Conservation (phyloP, 2,888 invertebrate species). For the Diarsia mendica region DNA sequence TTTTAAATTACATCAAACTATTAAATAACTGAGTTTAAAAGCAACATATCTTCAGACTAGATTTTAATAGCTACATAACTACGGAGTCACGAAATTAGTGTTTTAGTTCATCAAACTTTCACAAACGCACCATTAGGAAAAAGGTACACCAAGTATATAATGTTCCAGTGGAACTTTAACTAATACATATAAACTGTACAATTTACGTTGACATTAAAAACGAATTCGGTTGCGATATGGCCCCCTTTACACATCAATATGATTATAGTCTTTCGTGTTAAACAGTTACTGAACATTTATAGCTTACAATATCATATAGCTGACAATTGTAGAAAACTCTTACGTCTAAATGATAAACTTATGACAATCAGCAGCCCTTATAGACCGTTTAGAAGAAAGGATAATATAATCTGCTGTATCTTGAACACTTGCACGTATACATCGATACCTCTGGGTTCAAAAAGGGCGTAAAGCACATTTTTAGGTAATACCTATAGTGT, state of each 20-base stretch:
- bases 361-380: conserved; percentile 47
- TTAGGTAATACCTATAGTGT: too few relatives aligned
- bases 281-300: conserved; percentile 52
- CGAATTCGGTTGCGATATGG: conserved; percentile 67
- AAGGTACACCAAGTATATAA: conserved; percentile 45
- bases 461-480: too few relatives aligned
- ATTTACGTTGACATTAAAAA: conserved; percentile 38
- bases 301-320: conserved; percentile 65
- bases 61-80: conserved; percentile 80
- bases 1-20: conserved; percentile 42
- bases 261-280: conserved; percentile 51
- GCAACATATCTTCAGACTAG: conserved; percentile 86
- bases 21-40: conserved; percentile 75
- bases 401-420: conserved; percentile 51
- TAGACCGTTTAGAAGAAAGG: conserved; percentile 44
- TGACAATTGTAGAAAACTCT: conserved; percentile 60
- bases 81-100: conserved; percentile 79
- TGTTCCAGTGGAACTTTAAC: conserved; percentile 39
- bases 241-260: conserved; percentile 61
- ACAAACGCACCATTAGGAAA: conserved; percentile 54
- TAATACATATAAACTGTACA: conserved; percentile 37
- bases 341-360: conserved; percentile 62
- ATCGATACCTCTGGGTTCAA: too few relatives aligned
- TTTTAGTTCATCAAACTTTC: conserved; percentile 46
- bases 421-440: conserved; percentile 8